Percentiles rank a stretch among this genome's conserved stretches.
Evolutionary conservation across 2,888 invertebrate genomes (phyloP).

Genomic region (Caenorhabditis sinica): DNA sequence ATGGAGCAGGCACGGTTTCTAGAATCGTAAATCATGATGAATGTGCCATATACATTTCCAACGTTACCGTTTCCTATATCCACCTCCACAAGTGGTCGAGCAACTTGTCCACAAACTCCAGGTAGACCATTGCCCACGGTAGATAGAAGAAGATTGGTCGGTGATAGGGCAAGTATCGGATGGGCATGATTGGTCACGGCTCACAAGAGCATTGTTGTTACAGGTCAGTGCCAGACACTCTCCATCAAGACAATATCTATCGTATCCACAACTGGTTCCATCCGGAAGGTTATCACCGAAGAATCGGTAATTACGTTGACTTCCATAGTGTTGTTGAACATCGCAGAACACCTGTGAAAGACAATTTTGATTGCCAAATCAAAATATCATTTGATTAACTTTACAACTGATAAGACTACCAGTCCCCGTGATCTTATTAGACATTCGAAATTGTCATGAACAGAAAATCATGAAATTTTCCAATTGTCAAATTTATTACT

Average conservation of each 20-base stretch:
- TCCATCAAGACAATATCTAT: conserved; percentile 82
- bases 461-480: neutral
- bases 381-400: conserved; percentile 17
- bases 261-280: conserved; percentile 83
- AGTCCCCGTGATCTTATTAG: too few relatives aligned
- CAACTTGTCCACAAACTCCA: conserved; percentile 81
- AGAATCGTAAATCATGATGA: neutral
- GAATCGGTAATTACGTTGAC: conserved; percentile 82
- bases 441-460: too few relatives aligned
- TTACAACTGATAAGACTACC: neutral
- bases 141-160: conserved; percentile 50
- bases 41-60: neutral
- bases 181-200: conserved; percentile 79
- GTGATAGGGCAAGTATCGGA: conserved; percentile 70
- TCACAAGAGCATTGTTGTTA: conserved; percentile 77
- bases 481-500: conserved; percentile 39
- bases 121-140: conserved; percentile 74
- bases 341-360: conserved; percentile 82
- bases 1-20: conserved; percentile 75
- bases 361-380: neutral
- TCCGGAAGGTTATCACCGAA: conserved; percentile 84
- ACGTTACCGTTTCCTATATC: conserved; percentile 72
- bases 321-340: conserved; percentile 77
- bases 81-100: conserved; percentile 80
- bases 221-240: conserved; percentile 82